phyloP scores from a whole-genome alignment of 23 tunicate genomes.

The Ascidia mentula region DNA sequence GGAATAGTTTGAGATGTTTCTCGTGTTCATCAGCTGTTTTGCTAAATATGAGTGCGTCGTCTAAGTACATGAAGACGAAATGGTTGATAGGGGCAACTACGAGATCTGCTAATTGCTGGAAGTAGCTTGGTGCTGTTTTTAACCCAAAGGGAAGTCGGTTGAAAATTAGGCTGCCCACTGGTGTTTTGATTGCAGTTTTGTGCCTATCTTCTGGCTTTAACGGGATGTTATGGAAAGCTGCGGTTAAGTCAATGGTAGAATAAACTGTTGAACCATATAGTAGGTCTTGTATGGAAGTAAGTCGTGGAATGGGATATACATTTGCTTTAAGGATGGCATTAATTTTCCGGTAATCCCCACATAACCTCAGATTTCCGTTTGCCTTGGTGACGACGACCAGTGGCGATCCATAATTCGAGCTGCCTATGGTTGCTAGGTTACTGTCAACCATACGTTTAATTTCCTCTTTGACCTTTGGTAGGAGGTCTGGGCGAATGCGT shows the following conservation, averaged over 20 bases:
- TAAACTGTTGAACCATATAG: not conserved
- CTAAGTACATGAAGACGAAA: not conserved
- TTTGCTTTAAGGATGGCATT: not conserved
- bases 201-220: not conserved
- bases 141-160: not conserved
- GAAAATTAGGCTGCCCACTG: slow-evolving; percentile 6
- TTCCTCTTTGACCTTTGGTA: no score
- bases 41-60: not conserved
- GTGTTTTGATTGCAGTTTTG: not conserved
- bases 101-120: not conserved
- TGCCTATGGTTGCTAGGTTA: no score
- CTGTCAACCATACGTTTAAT: no score
- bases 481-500: no score
- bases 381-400: not conserved
- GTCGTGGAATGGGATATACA: not conserved
- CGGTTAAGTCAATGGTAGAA: not conserved
- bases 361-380: not conserved
- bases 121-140: not conserved
- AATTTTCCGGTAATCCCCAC: not conserved
- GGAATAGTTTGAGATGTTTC: not conserved
- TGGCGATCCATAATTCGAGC: no score
- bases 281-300: not conserved
- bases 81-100: not conserved
- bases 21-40: not conserved
- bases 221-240: not conserved